These are phyloP conservation scores for roundworm (Caenorhabditis elegans) DNA, from an alignment of 1,140 invertebrate species.

Conservation along the genomic window DNA sequence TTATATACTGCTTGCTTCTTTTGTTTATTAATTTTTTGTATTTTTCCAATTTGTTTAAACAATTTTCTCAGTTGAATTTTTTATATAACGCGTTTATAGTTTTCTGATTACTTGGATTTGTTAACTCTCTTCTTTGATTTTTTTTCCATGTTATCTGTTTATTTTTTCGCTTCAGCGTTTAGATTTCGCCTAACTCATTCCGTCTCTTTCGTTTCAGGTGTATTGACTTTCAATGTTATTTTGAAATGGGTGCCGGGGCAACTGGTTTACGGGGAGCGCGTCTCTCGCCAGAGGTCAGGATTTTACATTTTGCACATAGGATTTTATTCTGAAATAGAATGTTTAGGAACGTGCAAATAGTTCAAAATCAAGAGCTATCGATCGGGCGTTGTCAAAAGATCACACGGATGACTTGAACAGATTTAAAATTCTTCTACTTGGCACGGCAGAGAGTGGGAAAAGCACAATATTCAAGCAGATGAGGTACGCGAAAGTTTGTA, in stretches of 20 bases:
- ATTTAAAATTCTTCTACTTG: slow-evolving; percentile 50
- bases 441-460: slow-evolving; percentile 48
- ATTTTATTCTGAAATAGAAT: too few species aligned
- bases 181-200: neutral
- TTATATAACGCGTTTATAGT: too few species aligned
- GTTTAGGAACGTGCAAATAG: slow-evolving; percentile 29
- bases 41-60: too few species aligned
- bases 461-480: slow-evolving; percentile 52
- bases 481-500: slow-evolving; percentile 33
- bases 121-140: too few species aligned
- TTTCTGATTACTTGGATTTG: too few species aligned
- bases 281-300: neutral
- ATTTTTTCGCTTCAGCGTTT: neutral
- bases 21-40: too few species aligned
- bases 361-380: slow-evolving; percentile 44
- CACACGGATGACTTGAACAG: slow-evolving; percentile 33
- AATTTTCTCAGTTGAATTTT: too few species aligned
- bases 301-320: neutral
- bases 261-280: slow-evolving; percentile 6
- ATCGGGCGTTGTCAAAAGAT: slow-evolving; percentile 42
- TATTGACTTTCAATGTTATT: neutral
- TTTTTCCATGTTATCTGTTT: neutral
- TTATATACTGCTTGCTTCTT: too few species aligned
- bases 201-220: neutral
- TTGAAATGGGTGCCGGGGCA: slow-evolving; percentile 15